phyloP scores from a whole-genome alignment of 2,113 vertebrate species.

The Jaculus jaculus region DNA sequence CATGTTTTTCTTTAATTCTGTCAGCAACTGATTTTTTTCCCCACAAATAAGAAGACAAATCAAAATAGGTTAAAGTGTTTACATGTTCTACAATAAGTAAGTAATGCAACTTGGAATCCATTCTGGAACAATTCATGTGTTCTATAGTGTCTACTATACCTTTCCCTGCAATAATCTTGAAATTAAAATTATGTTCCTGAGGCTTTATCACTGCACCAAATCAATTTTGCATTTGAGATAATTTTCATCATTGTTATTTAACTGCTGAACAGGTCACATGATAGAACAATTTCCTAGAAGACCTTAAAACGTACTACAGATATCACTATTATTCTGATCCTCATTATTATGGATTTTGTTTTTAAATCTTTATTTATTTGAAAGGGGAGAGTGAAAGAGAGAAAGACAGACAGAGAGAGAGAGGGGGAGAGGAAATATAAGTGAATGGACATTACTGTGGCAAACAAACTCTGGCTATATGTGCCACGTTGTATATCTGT shows the following conservation, averaged over 20 bases:
- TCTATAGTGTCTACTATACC: background rate
- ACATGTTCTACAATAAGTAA: background rate
- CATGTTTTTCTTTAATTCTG: background rate
- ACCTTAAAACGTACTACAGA: background rate
- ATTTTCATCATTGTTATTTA: background rate
- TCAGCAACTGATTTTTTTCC: background rate
- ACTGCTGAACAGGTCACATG: background rate
- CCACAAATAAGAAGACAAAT: conserved; percentile 8
- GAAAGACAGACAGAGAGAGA: no score
- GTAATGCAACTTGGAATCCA: background rate
- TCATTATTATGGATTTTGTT: no score
- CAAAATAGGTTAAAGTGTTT: background rate
- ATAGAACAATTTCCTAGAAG: background rate
- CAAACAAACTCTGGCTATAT: no score
- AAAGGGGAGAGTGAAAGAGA: no score
- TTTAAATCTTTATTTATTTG: no score
- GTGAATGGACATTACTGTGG: no score
- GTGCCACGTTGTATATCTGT: no score
- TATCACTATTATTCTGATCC: background rate
- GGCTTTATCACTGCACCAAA: background rate
- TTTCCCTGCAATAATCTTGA: background rate
- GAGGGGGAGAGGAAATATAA: no score
- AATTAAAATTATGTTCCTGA: background rate
- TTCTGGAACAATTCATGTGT: background rate
- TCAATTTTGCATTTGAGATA: background rate